Conservation (phyloP, 2,888 invertebrate species). For the Tuberolachnus salignus region DNA sequence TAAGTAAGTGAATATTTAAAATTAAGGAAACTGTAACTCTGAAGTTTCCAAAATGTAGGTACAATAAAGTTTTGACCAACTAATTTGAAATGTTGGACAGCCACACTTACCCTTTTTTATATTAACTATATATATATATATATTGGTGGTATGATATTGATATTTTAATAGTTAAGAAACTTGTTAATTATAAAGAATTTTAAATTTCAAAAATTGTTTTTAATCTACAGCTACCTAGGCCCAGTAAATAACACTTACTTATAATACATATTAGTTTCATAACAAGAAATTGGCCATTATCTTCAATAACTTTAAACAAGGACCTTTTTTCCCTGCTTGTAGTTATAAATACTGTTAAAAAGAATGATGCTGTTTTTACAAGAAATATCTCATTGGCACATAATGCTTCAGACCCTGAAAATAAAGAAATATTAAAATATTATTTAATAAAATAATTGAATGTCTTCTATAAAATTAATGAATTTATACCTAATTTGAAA, state of each 20-base stretch:
- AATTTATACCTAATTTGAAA: slow-evolving; percentile 42
- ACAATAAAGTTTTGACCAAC: no score
- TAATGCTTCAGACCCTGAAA: slow-evolving; percentile 64
- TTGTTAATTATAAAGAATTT: no score
- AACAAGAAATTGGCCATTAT: slow-evolving; percentile 69
- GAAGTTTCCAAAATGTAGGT: no score
- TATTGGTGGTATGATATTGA: no score
- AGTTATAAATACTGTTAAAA: slow-evolving; percentile 69
- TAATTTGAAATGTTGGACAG: no score
- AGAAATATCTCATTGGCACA: slow-evolving; percentile 69
- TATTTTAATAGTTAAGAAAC: no score
- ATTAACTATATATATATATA: no score
- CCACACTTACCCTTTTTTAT: no score
- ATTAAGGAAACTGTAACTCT: no score
- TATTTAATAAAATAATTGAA: not conserved
- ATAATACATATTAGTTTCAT: slow-evolving; percentile 68
- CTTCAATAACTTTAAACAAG: slow-evolving; percentile 66
- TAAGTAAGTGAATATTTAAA: no score
- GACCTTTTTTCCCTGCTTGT: slow-evolving; percentile 66
- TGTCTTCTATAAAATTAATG: not conserved
- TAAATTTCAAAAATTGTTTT: no score
- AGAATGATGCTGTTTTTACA: slow-evolving; percentile 68
- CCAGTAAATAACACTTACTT: slow-evolving; percentile 63
- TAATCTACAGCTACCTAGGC: no score
- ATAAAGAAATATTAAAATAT: not conserved